Evolutionary conservation across 2,888 invertebrate genomes (phyloP), one percentile per base, ranked within the genome.

Genomic region (Spodoptera picta): DNA sequence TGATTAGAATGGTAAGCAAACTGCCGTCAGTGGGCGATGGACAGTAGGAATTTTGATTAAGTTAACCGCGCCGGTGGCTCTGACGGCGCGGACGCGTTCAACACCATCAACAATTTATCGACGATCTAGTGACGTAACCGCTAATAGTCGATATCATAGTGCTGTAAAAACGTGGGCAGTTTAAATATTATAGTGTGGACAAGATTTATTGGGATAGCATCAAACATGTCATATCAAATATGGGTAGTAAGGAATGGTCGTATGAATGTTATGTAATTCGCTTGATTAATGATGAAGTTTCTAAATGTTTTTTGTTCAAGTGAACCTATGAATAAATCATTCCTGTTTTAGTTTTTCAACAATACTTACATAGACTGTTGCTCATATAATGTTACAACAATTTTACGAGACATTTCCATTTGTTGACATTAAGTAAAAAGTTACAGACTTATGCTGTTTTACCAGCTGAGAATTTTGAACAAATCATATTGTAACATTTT

Each of bases 21-120:
- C 70, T 59, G 58, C 65, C 54, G 52, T 6, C 62, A 54, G 83
- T 77, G 73, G 80, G 79, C 79, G 76, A 66, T 77, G 60, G 67
- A 70, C 65, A 73, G 65, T 48, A 80, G 83, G 86, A 87, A 88
- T 88, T 86, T 88, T 87, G 87, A 90, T 90, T 89, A 81, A 89
- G 85, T 85, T 85, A 80, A 67, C 76, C 69, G 70, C 69, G 52
- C 75, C 73, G 66, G 64, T 75, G 65, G 75, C 65, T 73, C 68
- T 52, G 71, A 66, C 69, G 60, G 64, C 72, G 63, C 69, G 46
- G 62, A 57, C 71, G 73, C 82, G 61, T 69, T 75, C 71, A 61
- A 79, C 79, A 69, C 79, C 79, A 66, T 61, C 77, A 55, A 79
- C 66, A 69, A 75, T 75, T 77, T 75, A 77, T 78, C 75, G 73